Percentiles rank a stretch among this genome's conserved stretches.
Evolutionary conservation across 2,113 vertebrate species (phyloP).

Genomic region (Capreolus pygargus): DNA sequence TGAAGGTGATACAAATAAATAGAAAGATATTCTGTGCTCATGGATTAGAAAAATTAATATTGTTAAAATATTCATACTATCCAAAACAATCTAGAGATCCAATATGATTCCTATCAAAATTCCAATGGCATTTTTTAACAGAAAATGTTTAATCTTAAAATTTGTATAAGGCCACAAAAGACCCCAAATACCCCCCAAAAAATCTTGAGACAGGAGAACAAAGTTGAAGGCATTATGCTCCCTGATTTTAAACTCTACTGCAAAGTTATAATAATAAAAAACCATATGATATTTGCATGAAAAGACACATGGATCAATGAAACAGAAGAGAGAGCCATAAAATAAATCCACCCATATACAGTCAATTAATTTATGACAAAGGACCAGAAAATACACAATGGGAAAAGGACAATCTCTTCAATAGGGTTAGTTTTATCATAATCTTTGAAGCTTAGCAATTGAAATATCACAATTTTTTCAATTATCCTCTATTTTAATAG

Average conservation of each 20-base stretch:
- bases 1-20: not conserved
- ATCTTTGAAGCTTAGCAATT: not conserved
- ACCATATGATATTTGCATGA: not conserved
- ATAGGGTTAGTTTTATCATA: not conserved
- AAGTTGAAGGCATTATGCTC: not conserved
- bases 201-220: not conserved
- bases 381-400: not conserved
- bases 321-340: not conserved
- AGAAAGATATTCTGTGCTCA: not conserved
- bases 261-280: not conserved
- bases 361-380: not conserved
- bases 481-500: not conserved
- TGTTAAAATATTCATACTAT: not conserved
- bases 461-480: not conserved
- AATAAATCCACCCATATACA: not conserved
- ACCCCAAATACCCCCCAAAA: not conserved
- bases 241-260: not conserved
- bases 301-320: not conserved
- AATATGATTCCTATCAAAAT: not conserved
- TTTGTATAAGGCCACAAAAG: not conserved
- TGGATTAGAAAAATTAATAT: not conserved
- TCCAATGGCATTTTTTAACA: not conserved
- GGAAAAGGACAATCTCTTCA: not conserved
- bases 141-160: not conserved
- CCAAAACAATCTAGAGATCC: not conserved